Evolutionary conservation across 2,113 vertebrate genomes (phyloP).

Genomic region (Gorsachius goisagi): DNA sequence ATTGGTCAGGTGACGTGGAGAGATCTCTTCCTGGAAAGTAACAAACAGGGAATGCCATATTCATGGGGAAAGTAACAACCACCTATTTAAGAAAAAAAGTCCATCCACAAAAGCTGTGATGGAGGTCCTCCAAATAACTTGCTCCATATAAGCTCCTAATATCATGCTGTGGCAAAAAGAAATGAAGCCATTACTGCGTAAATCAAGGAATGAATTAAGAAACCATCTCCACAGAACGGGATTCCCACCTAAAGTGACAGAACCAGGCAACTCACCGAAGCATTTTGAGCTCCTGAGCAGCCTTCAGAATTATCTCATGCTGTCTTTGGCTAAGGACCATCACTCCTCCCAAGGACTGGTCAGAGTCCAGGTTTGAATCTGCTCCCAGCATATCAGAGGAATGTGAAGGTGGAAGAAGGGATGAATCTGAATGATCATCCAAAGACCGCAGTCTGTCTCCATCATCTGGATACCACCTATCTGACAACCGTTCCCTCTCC

Average conservation of each 20-base stretch:
- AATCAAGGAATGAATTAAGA: not conserved
- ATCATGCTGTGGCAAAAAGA: not conserved
- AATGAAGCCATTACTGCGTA: not conserved
- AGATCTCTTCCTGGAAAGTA: not conserved
- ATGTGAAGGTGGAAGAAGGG: slow-evolving; percentile 63
- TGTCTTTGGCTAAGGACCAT: slow-evolving; percentile 97
- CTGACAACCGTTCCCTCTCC: slow-evolving; percentile 81
- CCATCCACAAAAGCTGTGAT: not conserved
- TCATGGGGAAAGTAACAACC: not conserved
- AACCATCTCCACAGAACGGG: not conserved
- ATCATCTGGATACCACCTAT: slow-evolving; percentile 78
- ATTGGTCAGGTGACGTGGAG: not conserved
- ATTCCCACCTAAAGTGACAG: not conserved
- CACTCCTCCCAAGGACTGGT: slow-evolving; percentile 77
- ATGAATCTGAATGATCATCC: slow-evolving; percentile 72
- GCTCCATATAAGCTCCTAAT: not conserved
- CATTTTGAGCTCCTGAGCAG: slow-evolving; percentile 97
- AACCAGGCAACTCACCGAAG: slow-evolving; percentile 84
- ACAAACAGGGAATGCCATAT: not conserved
- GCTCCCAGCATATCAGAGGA: slow-evolving; percentile 75
- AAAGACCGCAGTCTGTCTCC: slow-evolving; percentile 75
- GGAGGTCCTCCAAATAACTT: not conserved
- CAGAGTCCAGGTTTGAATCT: slow-evolving; percentile 75
- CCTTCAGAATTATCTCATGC: slow-evolving; percentile 98
- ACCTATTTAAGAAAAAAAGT: not conserved